Base-by-base conservation (phyloP, 2,113 vertebrate species). In the Scophthalmus maximus region DNA sequence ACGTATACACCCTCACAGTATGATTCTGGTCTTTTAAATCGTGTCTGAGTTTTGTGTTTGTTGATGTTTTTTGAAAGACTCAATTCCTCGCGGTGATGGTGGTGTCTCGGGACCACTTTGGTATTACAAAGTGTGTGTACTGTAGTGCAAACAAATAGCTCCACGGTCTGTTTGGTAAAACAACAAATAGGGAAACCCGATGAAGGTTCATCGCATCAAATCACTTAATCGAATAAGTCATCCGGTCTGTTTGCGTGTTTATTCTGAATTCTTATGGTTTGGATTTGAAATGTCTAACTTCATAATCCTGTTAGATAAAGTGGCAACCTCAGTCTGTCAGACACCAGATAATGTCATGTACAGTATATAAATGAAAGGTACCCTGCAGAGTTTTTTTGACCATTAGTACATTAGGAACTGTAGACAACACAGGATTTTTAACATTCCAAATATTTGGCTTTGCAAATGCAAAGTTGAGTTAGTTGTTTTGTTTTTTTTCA, bases 101-200 rank as follows among this genome's bases (percentile, higher is more conserved):
- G 53, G 60, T 44, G 26, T 78, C 73, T 25, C 49, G 59, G 66
- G 73, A 83, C 8, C 58, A 5, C 78, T 78, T 64, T 60, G 20
- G 25, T 46, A 14, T 60, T 51, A 60, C 65, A 34, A 17, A 42
- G 36, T 32, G 32, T 76, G 63, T 73, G 50, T 57, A 76, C 53
- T 68, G 42, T 27, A 36, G 52, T 23, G 10, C 23, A 66, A n/a
- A n/a, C 44, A 52, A 67, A 80, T 60, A 53, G 25, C 56, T 55
- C 53, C n/a, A 52, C 36, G 22, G 40, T 57, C 30, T 58, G 44
- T 66, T 40, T 49, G 30, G 62, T 29, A 42, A 73, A 64, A 67
- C 55, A 22, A 68, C 22, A 79, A 71, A 53, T 22, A 64, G 22
- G 30, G n/a, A 30, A 46, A 7, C 46, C 52, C 22, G 10, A 25